Conservation (phyloP, 2,888 invertebrate species). For the Pyralis farinalis region DNA sequence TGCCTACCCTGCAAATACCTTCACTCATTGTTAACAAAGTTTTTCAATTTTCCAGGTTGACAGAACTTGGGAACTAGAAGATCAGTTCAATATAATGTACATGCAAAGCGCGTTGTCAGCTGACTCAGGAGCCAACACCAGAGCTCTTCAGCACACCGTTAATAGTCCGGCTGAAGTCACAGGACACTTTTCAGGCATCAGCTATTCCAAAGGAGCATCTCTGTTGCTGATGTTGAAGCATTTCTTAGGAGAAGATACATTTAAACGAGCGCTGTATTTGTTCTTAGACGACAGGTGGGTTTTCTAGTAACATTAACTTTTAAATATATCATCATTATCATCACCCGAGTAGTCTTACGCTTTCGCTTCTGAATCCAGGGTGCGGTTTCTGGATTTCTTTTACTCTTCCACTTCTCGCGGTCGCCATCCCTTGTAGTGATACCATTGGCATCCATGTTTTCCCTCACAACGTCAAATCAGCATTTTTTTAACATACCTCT, state of each 20-base stretch:
- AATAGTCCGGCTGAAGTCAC: slow-evolving; percentile 82
- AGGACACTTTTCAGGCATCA: slow-evolving; percentile 84
- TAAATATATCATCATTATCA: too few species aligned
- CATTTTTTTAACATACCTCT: too few species aligned
- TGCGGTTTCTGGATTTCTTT: too few species aligned
- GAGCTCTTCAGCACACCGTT: slow-evolving; percentile 82
- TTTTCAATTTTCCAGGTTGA: slow-evolving; percentile 45
- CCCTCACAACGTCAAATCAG: too few species aligned
- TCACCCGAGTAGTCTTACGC: too few species aligned
- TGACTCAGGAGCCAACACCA: slow-evolving; percentile 53
- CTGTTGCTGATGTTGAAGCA: slow-evolving; percentile 86
- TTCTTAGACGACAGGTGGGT: slow-evolving; percentile 76
- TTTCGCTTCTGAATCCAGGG: too few species aligned
- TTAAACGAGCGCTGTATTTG: slow-evolving; percentile 73
- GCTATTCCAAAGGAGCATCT: slow-evolving; percentile 85
- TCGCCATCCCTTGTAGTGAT: too few species aligned
- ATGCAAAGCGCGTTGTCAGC: slow-evolving; percentile 82
- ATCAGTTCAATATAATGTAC: slow-evolving; percentile 87
- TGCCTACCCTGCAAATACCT: too few species aligned
- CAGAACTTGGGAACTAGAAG: slow-evolving; percentile 77
- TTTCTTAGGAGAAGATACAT: slow-evolving; percentile 75
- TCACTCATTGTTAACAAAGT: too few species aligned
- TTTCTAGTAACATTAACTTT: background rate
- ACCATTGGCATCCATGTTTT: too few species aligned
- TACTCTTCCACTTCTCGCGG: too few species aligned